Conservation (phyloP, 2,888 invertebrate genomes). For the Lepeophtheirus nordmannii region DNA sequence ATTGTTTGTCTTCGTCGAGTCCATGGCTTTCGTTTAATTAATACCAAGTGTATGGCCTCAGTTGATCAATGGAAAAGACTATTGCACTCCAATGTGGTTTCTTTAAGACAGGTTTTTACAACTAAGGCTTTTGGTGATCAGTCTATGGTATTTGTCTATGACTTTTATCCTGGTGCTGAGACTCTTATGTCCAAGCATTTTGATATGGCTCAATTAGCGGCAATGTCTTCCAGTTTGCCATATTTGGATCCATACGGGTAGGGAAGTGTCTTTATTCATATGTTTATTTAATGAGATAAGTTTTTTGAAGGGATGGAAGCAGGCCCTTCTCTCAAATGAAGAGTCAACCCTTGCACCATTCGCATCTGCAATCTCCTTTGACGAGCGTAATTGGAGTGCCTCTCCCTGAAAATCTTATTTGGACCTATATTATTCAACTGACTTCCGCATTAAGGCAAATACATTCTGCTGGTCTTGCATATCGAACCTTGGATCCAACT, state of each 20-base stretch:
- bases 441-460: slow-evolving; percentile 81
- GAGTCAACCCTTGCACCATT: neutral
- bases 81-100: slow-evolving; percentile 84
- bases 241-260: slow-evolving; percentile 25
- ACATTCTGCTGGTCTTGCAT: slow-evolving; percentile 60
- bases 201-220: slow-evolving; percentile 26
- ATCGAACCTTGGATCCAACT: slow-evolving; percentile 72
- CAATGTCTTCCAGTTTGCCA: neutral
- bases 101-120: slow-evolving; percentile 50
- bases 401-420: slow-evolving; percentile 70
- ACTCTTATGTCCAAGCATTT: slow-evolving; percentile 76
- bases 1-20: slow-evolving; percentile 71
- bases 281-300: neutral
- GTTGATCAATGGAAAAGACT: slow-evolving; percentile 91
- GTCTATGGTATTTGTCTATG: slow-evolving; percentile 82
- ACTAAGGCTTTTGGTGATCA: slow-evolving; percentile 22
- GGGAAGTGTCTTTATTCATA: neutral
- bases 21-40: slow-evolving; percentile 60
- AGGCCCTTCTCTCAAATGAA: slow-evolving; percentile 19
- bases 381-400: no score
- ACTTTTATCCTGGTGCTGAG: slow-evolving; percentile 79
- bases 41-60: slow-evolving; percentile 63
- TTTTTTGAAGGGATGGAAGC: neutral
- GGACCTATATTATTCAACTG: slow-evolving; percentile 89
- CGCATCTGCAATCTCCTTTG: no score